phyloP scores from a whole-genome alignment of 2,113 vertebrate genomes.

The Apistogramma diplotaenia region DNA sequence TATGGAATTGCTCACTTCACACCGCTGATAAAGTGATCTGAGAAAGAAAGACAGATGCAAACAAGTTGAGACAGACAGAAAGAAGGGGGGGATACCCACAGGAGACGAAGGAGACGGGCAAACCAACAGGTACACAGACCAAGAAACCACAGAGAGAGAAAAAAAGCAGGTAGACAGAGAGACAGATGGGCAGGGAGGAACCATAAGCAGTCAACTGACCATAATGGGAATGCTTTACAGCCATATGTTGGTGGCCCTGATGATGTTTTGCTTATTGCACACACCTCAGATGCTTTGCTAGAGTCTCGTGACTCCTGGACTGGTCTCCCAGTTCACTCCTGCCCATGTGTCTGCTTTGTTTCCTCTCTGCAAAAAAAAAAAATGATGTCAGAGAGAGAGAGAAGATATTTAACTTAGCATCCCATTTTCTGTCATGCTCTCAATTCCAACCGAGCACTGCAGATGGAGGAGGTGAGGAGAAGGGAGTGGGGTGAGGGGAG shows the following conservation, averaged over 20 bases:
- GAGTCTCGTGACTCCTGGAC: slow-evolving; percentile 25
- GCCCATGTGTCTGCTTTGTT: neutral
- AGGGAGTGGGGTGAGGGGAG: neutral
- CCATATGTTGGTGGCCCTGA: slow-evolving; percentile 39
- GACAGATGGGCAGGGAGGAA: neutral
- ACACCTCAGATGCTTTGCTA: neutral
- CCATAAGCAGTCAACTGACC: slow-evolving; percentile 8
- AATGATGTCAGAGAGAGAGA: slow-evolving; percentile 11
- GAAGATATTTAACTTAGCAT: slow-evolving; percentile 28
- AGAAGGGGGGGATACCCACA: neutral
- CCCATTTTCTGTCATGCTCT: slow-evolving; percentile 39
- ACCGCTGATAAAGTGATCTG: neutral
- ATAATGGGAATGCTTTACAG: slow-evolving; percentile 40
- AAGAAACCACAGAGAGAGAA: neutral
- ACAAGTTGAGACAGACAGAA: neutral
- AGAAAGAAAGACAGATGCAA: neutral
- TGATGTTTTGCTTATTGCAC: slow-evolving; percentile 47
- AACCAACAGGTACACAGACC: neutral
- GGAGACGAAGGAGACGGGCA: neutral
- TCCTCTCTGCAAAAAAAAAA: neutral
- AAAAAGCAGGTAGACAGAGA: neutral
- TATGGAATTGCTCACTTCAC: neutral
- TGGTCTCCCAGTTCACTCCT: neutral
- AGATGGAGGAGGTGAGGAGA: slow-evolving; percentile 39
- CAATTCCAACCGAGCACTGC: slow-evolving; percentile 54